Conservation (phyloP, 2,797 vertebrate genomes). For the Tapera naevia region DNA sequence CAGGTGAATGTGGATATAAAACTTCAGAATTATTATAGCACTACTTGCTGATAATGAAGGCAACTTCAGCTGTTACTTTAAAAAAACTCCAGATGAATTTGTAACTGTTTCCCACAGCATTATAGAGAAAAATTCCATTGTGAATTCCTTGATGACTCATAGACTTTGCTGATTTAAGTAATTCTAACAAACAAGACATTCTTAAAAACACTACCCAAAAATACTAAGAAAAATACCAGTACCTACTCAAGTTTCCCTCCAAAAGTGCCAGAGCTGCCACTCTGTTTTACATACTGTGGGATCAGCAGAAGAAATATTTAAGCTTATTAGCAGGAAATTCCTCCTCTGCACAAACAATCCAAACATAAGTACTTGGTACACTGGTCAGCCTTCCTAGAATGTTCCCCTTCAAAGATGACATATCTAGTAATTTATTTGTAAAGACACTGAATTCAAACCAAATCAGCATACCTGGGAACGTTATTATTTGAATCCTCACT, state of each 20-base stretch:
- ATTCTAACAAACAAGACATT: background rate
- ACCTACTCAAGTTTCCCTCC: background rate
- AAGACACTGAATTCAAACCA: background rate
- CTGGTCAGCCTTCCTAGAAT: background rate
- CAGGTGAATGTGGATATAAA: background rate
- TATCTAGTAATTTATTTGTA: background rate
- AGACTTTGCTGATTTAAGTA: background rate
- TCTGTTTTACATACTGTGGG: background rate
- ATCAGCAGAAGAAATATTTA: background rate
- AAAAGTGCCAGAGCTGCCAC: background rate
- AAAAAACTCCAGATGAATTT: background rate
- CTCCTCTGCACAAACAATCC: background rate
- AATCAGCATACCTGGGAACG: constrained; percentile 83
- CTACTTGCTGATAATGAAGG: background rate
- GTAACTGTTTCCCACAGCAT: background rate
- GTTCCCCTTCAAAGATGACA: background rate
- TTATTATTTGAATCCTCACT: constrained; percentile 97
- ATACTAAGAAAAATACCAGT: background rate
- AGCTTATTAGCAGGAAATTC: background rate
- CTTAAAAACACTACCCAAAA: background rate
- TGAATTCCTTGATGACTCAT: background rate
- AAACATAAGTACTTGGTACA: background rate
- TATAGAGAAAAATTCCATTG: background rate
- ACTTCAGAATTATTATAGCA: background rate
- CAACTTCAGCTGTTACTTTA: background rate